These are phyloP conservation scores for Deroptyus accipitrinus DNA, from an alignment of 2,113 vertebrate species.

Conservation along the genomic window DNA sequence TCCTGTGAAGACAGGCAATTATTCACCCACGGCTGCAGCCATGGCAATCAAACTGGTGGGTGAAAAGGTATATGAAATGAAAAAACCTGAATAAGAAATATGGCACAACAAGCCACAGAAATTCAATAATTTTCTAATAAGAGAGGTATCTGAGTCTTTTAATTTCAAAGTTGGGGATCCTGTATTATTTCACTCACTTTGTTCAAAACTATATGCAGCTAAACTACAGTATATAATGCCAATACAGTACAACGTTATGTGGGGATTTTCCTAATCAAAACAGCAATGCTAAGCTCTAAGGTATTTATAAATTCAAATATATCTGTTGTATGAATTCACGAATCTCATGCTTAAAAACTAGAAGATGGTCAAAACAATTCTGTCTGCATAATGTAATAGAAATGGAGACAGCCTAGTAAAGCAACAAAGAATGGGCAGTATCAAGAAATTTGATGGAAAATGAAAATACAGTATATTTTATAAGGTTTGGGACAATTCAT, in stretches of 20 bases:
- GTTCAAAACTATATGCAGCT: not conserved
- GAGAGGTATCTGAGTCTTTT: conserved; percentile 54
- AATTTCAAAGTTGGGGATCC: conserved; percentile 49
- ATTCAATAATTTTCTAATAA: conserved; percentile 69
- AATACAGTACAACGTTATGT: not conserved
- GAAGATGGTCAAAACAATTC: not conserved
- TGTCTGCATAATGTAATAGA: not conserved
- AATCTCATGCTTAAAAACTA: not conserved
- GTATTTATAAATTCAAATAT: conserved; percentile 1
- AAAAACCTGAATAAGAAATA: conserved; percentile 60
- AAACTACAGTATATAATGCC: not conserved
- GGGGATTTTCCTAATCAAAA: not conserved
- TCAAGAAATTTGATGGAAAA: not conserved
- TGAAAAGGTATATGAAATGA: conserved; percentile 71
- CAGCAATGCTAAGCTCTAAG: not conserved
- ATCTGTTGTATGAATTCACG: not conserved
- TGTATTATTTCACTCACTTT: conserved; percentile 28
- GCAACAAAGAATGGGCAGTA: not conserved
- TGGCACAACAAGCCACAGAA: conserved; percentile 62
- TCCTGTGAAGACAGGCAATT: conserved; percentile 96
- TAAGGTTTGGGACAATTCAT: not conserved
- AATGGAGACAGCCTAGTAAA: not conserved
- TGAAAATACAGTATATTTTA: not conserved
- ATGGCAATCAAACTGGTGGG: conserved; percentile 85
- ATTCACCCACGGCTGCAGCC: conserved; percentile 90